Base-by-base conservation (phyloP, 2,113 vertebrate genomes). In the Deroptyus accipitrinus region DNA sequence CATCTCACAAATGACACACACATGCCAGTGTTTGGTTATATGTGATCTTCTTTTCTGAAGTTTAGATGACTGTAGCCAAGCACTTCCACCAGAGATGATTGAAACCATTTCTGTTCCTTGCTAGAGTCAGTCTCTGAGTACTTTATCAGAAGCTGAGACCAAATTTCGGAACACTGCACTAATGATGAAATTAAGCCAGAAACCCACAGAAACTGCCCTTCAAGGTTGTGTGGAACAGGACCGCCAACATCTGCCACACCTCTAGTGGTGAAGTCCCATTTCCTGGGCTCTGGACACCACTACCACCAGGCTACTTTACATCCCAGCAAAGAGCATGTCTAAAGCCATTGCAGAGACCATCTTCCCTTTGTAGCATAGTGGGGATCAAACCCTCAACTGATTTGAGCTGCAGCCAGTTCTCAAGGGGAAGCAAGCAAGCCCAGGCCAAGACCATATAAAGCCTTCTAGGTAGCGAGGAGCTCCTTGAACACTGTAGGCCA, bases 11-110 rank as follows among this genome's bases (percentile, higher is more conserved):
- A 51, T 42, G 57, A 61, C 64, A 67, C 2, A 3, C 8, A 16
- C n/a, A 17, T 18, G 54, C 42, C 48, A 63, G 41, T 10, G 13
- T 33, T 83, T 33, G 28, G 41, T 63, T 83, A 62, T 37, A 39
- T 2, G 57, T 1, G 1, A 57, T 13, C 19, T 28, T 66, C 37
- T 44, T 46, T 69, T 66, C 64, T 10, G 27, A 39, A 80, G 33
- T 46, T 17, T 18, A 69, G 39, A 11, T 70, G 51, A 61, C 75
- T 30, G 41, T 12, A 77, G 57, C 24, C 39, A 80, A 44, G 28
- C 0, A 0, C 49, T 80, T 59, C n/a, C 22, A 39, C 22, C 52
- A 33, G 41, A 39, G 13, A 48, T 27, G 41, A 57, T 0, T 35
- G 17, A 73, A 88, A 66, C 33, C 25, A 75, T 4, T 49, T 52